Base-by-base conservation (phyloP, 2,797 vertebrate genomes). In the Channa striata region DNA sequence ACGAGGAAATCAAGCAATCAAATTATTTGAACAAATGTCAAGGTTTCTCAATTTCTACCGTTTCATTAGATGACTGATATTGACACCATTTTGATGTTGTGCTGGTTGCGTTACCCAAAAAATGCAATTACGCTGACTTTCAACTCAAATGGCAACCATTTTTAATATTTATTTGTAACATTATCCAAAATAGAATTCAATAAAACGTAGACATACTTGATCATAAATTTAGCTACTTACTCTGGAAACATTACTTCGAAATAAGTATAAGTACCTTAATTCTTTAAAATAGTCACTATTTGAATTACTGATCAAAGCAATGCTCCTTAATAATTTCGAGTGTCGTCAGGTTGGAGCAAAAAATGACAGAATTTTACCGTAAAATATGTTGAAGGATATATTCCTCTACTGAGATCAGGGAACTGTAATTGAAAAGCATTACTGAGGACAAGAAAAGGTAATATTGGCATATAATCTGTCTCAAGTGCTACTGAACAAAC, bases 401-500 rank as follows among this genome's bases (percentile, higher is more conserved):
- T 8, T 9, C 17, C 5, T n/a, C 0, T 17, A 63, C 25, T 2
- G 5, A 17, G 37, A 60, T 76, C 56, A 60, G 67, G 76, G 65
- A 81, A 46, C 76, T 64, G 73, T 37, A 67, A 74, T 30, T 56
- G 13, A 61, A 77, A 75, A 63, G 58, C 43, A 48, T 80, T 57
- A 62, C 74, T 56, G 66, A 77, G 34, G 50, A 72, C 65, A 63
- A 77, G 69, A 59, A 75, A 19, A 70, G 43, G 23, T 56, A 60
- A 79, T 77, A 80, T 90, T 91, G 89, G 89, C 91, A 86, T 82
- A 72, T 59, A 44, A 80, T 71, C 69, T 50, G 59, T 82, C 68
- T 86, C 60, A 91, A 89, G 87, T 89, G 87, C 87, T 88, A 77
- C 71, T 23, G 47, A 87, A 87, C 81, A 82, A 82, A 82, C 57